These are phyloP conservation scores for Drosophila longiperda DNA, from an alignment of 2,888 invertebrate genomes.

Conservation along the genomic window DNA sequence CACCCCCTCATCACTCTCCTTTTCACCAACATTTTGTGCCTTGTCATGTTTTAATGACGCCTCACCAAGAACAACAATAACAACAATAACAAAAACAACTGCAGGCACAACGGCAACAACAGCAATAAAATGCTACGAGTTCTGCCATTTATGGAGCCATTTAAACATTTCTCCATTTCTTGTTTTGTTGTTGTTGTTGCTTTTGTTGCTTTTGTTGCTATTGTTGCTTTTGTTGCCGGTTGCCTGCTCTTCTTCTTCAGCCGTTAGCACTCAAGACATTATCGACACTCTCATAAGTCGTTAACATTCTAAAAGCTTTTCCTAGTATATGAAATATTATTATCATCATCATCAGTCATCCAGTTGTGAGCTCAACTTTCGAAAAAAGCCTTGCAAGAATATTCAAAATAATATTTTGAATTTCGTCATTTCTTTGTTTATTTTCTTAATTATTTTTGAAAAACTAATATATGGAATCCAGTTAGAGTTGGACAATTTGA, in stretches of 20 bases:
- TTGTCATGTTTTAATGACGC: constrained; percentile 76
- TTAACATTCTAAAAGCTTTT: constrained; percentile 79
- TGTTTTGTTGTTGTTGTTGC: constrained; percentile 14
- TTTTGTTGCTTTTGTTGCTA: not conserved
- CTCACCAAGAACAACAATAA: constrained; percentile 26
- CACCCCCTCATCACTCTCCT: not conserved
- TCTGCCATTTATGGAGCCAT: constrained; percentile 67
- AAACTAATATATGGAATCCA: not conserved
- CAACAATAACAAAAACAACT: constrained; percentile 10
- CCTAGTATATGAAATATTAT: constrained; percentile 66
- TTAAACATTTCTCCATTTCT: constrained; percentile 47
- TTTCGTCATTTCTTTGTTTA: not conserved
- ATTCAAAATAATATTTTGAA: not conserved
- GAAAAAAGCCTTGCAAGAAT: not conserved
- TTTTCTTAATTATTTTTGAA: not conserved
- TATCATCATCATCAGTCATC: constrained; percentile 28
- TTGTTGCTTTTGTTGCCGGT: constrained; percentile 2
- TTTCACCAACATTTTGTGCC: constrained; percentile 58
- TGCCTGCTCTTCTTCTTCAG: constrained; percentile 8
- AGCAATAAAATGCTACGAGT: constrained; percentile 73
- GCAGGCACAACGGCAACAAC: constrained; percentile 49
- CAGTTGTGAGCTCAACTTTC: not conserved
- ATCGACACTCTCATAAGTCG: constrained; percentile 69
- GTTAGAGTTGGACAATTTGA: not conserved
- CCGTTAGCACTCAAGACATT: constrained; percentile 52